Evolutionary conservation across 2,888 invertebrate species (phyloP).

Genomic region (Temnothorax rugatulus): DNA sequence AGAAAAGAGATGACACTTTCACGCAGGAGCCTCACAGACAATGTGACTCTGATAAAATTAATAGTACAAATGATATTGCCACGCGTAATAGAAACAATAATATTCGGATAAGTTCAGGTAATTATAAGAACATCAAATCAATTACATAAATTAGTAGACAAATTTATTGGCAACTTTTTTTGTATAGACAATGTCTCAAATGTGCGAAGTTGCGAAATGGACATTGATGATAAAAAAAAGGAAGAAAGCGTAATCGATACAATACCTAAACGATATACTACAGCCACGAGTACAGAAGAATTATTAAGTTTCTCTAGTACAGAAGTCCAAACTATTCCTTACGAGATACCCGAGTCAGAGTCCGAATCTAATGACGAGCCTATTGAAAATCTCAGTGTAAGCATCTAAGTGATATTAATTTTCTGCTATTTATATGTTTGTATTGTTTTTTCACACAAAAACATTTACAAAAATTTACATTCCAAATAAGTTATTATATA

Average conservation of each 20-base stretch:
- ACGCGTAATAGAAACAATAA: neutral
- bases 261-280: slow-evolving; percentile 71
- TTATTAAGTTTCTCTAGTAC: slow-evolving; percentile 78
- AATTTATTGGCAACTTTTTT: neutral
- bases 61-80: neutral
- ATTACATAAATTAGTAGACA: neutral
- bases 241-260: neutral
- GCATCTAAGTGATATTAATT: slow-evolving; percentile 50
- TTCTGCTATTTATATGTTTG: slow-evolving; percentile 5
- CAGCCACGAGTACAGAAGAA: slow-evolving; percentile 82
- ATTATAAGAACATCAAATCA: neutral
- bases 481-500: neutral
- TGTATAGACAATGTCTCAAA: slow-evolving; percentile 36
- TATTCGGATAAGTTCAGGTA: slow-evolving; percentile 23
- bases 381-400: slow-evolving; percentile 84
- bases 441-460: neutral
- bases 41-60: slow-evolving; percentile 31
- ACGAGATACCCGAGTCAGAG: slow-evolving; percentile 79
- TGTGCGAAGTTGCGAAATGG: slow-evolving; percentile 45
- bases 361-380: slow-evolving; percentile 80
- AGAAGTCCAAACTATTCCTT: slow-evolving; percentile 83
- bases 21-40: slow-evolving; percentile 10
- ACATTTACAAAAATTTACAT: neutral
- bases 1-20: slow-evolving; percentile 35
- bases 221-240: slow-evolving; percentile 49